Evolutionary conservation across 1,140 invertebrate species (phyloP), one percentile per base, ranked within the genome.

Genomic region (Drosophila murphyi): DNA sequence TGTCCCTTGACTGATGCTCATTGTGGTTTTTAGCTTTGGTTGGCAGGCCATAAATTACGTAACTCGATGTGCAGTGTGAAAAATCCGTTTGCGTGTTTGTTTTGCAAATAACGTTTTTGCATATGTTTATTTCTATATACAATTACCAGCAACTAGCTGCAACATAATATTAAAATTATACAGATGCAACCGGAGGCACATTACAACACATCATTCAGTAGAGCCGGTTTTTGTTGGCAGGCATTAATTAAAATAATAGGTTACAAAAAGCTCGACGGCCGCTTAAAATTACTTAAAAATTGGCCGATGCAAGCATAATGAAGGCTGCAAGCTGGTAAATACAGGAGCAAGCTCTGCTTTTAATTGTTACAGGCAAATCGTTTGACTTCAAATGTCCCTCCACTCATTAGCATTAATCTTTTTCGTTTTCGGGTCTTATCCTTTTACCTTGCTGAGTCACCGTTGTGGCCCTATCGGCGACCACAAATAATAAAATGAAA

Each of bases 41-140:
- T 39, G 39, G 52, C 45, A 56, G 59, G 54, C 45, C 55, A 76
- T 69, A 76, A 76, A 76, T 76, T 76, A 76, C 41, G 69, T 60
- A 72, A 76, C 65, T 72, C 43, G 62, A 72, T 64, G 59, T 63
- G 61, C 59, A 60, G 34, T 73, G 39, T 35, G 39, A 37, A 55
- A 59, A 67, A 72, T 56, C 56, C 68, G 65, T 62, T 32, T 54
- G 28, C 6, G 48, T 29, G n/a, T 63, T 5, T 61, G 20, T 60
- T 39, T 28, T 10, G 4, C 6, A 32, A 34, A 12, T n/a, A 3
- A 32, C 10, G 28, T 4, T 3, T 20, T 20, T 20, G 20, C 28
- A 48, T 12, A 34, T 52, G 5, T 31, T 32, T 12, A 34, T 34
- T 20, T 20, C 39, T n/a, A 50, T 39, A 39, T 5, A 8, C 41